These are phyloP conservation scores for Chionoecetes opilio DNA, from an alignment of 1,140 invertebrate species.

Conservation along the genomic window DNA sequence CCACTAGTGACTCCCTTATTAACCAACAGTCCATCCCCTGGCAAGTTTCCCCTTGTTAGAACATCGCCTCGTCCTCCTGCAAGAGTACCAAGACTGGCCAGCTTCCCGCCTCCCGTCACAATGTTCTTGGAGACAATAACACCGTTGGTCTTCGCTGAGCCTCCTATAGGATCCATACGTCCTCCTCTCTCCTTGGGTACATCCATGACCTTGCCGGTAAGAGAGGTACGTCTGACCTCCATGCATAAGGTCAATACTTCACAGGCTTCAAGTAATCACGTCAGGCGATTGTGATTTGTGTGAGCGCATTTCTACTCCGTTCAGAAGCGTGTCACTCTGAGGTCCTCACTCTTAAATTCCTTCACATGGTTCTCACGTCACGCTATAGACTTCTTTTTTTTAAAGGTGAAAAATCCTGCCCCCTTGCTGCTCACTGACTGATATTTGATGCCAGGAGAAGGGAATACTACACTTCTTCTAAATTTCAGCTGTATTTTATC, in stretches of 20 bases:
- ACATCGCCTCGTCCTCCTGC: neutral
- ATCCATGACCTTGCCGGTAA: neutral
- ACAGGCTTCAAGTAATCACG: neutral
- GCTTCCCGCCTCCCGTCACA: neutral
- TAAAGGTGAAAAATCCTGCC: too few relatives aligned
- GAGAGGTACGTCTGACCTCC: neutral
- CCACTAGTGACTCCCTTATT: neutral
- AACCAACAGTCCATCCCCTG: neutral
- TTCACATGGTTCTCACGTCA: neutral
- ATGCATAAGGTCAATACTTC: neutral
- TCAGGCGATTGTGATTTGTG: neutral
- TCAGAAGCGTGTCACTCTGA: neutral
- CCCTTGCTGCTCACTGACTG: too few relatives aligned
- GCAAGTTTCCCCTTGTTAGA: neutral
- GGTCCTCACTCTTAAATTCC: neutral
- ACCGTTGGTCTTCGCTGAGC: neutral
- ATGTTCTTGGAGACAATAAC: too few relatives aligned
- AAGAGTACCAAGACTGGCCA: neutral
- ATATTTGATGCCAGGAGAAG: too few relatives aligned
- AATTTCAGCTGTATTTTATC: too few relatives aligned
- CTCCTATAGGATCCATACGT: neutral
- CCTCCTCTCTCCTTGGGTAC: neutral
- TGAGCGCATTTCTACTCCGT: neutral
- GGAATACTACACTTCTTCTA: too few relatives aligned
- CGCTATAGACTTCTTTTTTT: too few relatives aligned